Evolutionary conservation across 1,140 invertebrate species (phyloP), one percentile per base, ranked within the genome.

Genomic region (Pseudomyrmex gracilis): DNA sequence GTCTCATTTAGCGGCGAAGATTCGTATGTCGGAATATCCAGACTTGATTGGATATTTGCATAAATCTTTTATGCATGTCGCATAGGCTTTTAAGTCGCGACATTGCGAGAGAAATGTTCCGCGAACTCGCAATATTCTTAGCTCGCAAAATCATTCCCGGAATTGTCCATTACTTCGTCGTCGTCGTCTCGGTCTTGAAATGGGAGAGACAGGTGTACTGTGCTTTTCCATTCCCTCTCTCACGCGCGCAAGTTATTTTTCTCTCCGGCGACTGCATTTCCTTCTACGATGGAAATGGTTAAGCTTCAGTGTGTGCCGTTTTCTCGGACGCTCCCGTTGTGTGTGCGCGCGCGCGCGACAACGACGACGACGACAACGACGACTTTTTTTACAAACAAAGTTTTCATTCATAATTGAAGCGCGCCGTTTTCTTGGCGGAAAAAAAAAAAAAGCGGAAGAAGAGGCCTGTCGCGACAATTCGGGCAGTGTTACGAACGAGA

Each of bases 11-110:
- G 20, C 43, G 51, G 17, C 0, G 22, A 9, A 49, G 51, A 68
- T 68, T 47, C 53, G 64, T 43, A 58, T 45, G 15, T 58, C 8
- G 22, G 20, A 60, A 47, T 74, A 74, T 9, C 53, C 68, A 34
- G n/a, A 7, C 53, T 49, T 57, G 51, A 73, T 74, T 60, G 20
- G 51, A 77, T 63, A 85, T 86, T 74, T 86, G 63, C 84, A 86
- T 74, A 34, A 78, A 86, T 85, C 67, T 86, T 85, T 86, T 86
- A 86, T 86, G 66, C 84, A 85, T 85, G 55, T 58, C 61, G 61
- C 74, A 17, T 71, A 49, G 24, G n/a, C 66, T 82, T 82, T 82
- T 34, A 68, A 68, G 68, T 58, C 45, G 13, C 34, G 17, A 22
- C 58, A n/a, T 82, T 13, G 13, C 53, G 45, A 45, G n/a, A 64